Evolutionary conservation across 2,888 invertebrate genomes (phyloP).

Genomic region (Pinctada fucata): DNA sequence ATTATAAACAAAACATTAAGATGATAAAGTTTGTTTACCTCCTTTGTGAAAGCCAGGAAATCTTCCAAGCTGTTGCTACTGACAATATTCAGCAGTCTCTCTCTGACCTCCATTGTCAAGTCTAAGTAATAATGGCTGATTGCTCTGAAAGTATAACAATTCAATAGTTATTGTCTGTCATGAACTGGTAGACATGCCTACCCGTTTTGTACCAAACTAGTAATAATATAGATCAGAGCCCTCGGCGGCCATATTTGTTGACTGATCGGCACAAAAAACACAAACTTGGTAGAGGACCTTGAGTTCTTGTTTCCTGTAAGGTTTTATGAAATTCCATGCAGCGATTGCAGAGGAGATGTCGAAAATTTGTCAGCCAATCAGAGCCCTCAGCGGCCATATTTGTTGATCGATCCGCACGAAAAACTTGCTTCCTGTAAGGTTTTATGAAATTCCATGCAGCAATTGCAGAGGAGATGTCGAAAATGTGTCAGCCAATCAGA

Average conservation of each 20-base stretch:
- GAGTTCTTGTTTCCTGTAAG: not conserved
- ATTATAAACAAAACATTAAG: too few species aligned
- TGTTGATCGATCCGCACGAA: not conserved
- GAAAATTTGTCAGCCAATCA: not conserved
- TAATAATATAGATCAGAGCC: not conserved
- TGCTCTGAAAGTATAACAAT: too few species aligned
- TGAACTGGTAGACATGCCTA: too few species aligned
- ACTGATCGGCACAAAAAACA: not conserved
- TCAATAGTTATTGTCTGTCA: too few species aligned
- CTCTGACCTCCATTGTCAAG: slow-evolving; percentile 7
- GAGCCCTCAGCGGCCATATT: not conserved
- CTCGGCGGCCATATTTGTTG: not conserved
- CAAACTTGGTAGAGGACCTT: not conserved
- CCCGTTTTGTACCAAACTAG: too few species aligned
- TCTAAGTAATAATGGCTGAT: too few species aligned
- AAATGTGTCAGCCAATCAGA: not conserved
- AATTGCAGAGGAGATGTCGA: not conserved
- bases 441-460: not conserved
- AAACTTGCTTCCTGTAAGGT: not conserved
- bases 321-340: not conserved
- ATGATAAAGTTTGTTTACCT: slow-evolving; percentile 26
- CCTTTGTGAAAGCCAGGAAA: slow-evolving; percentile 24
- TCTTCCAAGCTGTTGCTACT: slow-evolving; percentile 15
- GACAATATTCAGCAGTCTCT: slow-evolving; percentile 22
- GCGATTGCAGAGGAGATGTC: not conserved